Base-by-base conservation (phyloP, 2,888 invertebrate species). In the Nomada lathburiana region DNA sequence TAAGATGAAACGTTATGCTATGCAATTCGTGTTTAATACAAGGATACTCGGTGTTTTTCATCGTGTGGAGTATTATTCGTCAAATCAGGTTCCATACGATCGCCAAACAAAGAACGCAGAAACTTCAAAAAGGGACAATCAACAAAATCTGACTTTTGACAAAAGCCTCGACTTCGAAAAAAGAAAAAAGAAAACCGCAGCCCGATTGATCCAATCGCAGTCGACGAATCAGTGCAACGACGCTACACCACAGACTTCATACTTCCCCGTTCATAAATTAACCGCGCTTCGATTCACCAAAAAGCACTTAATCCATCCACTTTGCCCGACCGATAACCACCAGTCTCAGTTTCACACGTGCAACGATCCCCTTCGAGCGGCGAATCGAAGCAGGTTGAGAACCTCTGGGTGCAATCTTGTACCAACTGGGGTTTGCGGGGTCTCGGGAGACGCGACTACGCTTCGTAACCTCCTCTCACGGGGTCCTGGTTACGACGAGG, bases 361-460 rank as follows among this genome's bases (percentile, higher is more conserved):
- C 50, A 55, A n/a, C 80, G 75, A 78, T 78, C 72, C 68, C 57
- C 53, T 57, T 52, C 47, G 7, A 26, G 26, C 26, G 20, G 11
- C 26, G 64, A 50, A n/a, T 60, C 16, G 5, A 26, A 13, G 36
- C 44, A 18, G 36, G 68, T 70, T 92, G 93, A 91, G 93, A 92
- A 90, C 89, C 93, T 86, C 93, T 93, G 92, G 86, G 88, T 91
- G 91, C 93, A 93, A 93, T 93, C 93, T 92, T 93, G 93, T 93
- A 92, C 91, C 91, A 91, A 92, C 91, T 92, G 92, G 92, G 91
- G 92, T 92, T 92, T 92, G 91, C 89, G 92, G 91, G 90, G 91
- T 92, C 90, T 92, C 88, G 88, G 88, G 87, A 92, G 90, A 90
- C 89, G 90, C 90, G 90, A 88, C 89, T 90, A 85, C 68, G 87